Percentiles rank a stretch among this genome's conserved stretches.
Conservation (phyloP, 2,797 vertebrate species). For the Corythornis leucogaster region DNA sequence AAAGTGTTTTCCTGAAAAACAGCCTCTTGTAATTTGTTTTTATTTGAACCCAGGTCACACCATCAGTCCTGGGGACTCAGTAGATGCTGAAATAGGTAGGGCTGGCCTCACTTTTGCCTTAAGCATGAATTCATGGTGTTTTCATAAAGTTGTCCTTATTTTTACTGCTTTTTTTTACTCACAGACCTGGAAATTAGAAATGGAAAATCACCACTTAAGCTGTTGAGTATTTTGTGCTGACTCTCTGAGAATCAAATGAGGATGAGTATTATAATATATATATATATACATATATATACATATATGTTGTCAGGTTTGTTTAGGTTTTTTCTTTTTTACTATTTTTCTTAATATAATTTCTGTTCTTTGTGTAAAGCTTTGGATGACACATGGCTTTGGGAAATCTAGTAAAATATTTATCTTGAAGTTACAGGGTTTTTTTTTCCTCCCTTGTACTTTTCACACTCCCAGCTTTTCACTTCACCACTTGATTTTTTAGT, state of each 20-base stretch:
- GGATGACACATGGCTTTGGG: neutral
- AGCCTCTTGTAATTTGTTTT: neutral
- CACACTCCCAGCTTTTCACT: neutral
- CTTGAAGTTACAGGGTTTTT: neutral
- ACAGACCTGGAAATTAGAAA: neutral
- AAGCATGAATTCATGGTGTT: neutral
- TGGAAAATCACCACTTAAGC: neutral
- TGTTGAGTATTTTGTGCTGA: neutral
- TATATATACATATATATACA: too few species aligned
- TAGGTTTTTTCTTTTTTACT: neutral
- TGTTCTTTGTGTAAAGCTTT: neutral
- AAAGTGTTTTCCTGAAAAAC: neutral
- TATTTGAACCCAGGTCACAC: neutral
- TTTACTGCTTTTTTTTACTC: neutral
- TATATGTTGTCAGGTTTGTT: neutral
- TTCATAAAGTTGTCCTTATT: neutral
- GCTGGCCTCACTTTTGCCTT: neutral
- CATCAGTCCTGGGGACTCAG: neutral
- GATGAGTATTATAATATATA: neutral
- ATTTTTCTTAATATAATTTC: neutral
- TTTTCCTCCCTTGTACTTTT: neutral
- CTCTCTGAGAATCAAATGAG: neutral
- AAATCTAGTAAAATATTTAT: constrained; percentile 53
- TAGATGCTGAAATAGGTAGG: neutral
- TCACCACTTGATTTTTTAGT: neutral